Evolutionary conservation across 2,888 invertebrate genomes (phyloP), one percentile per base, ranked within the genome.

Genomic region (Clepsis dumicolana): DNA sequence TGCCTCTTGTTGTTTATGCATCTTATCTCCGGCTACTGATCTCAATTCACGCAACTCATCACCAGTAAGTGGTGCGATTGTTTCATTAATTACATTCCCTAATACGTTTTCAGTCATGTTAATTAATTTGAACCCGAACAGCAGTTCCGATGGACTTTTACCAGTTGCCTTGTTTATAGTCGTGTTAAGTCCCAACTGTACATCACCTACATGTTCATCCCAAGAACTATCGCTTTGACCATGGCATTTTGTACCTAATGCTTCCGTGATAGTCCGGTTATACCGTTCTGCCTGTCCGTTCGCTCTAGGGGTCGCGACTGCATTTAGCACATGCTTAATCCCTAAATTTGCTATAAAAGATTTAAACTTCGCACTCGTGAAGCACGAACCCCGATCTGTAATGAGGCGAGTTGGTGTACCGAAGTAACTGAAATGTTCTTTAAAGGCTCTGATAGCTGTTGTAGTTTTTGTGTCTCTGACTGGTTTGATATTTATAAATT

Each of bases 171-270:
- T 60, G 35, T 74, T 69, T 7, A 70, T 29, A 0, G 72, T 70
- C 0, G 72, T 70, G 14, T 74, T 74, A 1, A 74, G 66, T 8
- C 72, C 73, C 35, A 73, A 41, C 24, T 74, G 74, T 14, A 74
- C 44, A 16, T 70, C 63, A 1, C 57, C 66, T 8, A 71, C n/a
- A 16, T 64, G 27, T 8, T 72, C 72, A 24, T 73, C 73, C 73
- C 72, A 73, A 4, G 27, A 24, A 12, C 14, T 60, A 2, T 60
- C 60, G 1, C 24, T 27, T 1, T 27, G 8, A 14, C 44, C 60
- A 10, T 60, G 60, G 25, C 29, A 18, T 27, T 10, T 25, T 0
- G 60, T 60, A 10, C 44, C 18, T 10, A 60, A 44, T 5, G 60
- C 60, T n/a, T n/a, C n/a, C n/a, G n/a, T n/a, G n/a, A n/a, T n/a